Evolutionary conservation across 2,888 invertebrate genomes (phyloP).

Genomic region (Eurytoma californica): DNA sequence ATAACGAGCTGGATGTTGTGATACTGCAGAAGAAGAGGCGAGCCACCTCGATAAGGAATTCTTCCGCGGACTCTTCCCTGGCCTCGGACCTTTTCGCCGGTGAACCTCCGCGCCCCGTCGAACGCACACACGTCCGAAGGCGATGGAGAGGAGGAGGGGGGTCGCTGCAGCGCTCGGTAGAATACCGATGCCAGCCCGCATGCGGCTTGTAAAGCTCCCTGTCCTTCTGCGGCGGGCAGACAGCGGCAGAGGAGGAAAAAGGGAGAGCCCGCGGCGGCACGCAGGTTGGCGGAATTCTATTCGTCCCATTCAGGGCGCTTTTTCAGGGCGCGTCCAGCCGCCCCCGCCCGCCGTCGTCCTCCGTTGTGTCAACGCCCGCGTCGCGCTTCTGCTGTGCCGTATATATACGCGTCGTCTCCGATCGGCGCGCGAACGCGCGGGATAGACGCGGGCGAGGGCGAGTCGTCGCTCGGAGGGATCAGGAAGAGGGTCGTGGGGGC

Average conservation of each 20-base stretch:
- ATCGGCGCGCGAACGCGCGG: neutral
- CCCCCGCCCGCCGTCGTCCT: conserved; percentile 14
- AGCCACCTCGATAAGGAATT: conserved; percentile 47
- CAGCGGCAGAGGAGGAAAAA: conserved; percentile 7
- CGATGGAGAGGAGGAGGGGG: neutral
- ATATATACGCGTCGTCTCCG: neutral
- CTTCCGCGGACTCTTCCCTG: conserved; percentile 47
- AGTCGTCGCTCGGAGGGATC: neutral
- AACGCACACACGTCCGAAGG: neutral
- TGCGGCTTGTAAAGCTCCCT: conserved; percentile 45
- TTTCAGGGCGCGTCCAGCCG: conserved; percentile 17
- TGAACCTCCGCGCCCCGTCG: conserved; percentile 6
- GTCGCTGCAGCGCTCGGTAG: conserved; percentile 16
- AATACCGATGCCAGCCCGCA: conserved; percentile 44
- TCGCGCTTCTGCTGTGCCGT: neutral
- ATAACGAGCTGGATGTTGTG: conserved; percentile 55
- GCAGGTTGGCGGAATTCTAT: conserved; percentile 56
- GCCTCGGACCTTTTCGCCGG: conserved; percentile 35
- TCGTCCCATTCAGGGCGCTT: conserved; percentile 48
- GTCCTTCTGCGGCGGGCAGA: conserved; percentile 26
- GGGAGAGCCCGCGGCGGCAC: conserved; percentile 30
- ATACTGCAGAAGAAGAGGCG: conserved; percentile 32
- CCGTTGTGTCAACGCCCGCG: conserved; percentile 18
- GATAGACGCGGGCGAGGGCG: neutral
- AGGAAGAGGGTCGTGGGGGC: conserved; percentile 43